Evolutionary conservation across 2,888 invertebrate species (phyloP).

Genomic region (Drosophila acutilabella): DNA sequence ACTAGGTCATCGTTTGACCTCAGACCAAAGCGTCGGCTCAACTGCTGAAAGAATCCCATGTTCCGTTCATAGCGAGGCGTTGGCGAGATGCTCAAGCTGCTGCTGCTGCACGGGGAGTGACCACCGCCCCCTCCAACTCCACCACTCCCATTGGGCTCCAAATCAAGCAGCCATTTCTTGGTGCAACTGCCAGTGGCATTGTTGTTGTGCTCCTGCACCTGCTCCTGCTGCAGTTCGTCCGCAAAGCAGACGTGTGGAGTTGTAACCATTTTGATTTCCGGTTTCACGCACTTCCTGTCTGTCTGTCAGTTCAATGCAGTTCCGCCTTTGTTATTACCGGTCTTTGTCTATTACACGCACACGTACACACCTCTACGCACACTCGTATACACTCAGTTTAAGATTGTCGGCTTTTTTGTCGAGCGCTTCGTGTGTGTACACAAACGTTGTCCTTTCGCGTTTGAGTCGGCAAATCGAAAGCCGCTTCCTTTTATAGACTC

Average conservation of each 20-base stretch:
- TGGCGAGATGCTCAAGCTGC: conserved; percentile 83
- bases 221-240: conserved; percentile 63
- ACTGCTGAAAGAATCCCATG: conserved; percentile 88
- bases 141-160: conserved; percentile 40
- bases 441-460: conserved; percentile 76
- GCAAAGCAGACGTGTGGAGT: conserved; percentile 80
- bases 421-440: conserved; percentile 57
- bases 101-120: conserved; percentile 81
- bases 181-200: conserved; percentile 9
- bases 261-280: conserved; percentile 51
- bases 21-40: conserved; percentile 88
- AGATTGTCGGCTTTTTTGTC: conserved; percentile 47
- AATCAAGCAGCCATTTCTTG: conserved; percentile 57
- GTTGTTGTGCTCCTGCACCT: conserved; percentile 21
- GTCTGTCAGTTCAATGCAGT: conserved; percentile 23
- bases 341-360: conserved; percentile 41
- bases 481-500: conserved; percentile 82
- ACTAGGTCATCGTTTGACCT: conserved; percentile 86
- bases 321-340: conserved; percentile 70
- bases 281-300: conserved; percentile 3
- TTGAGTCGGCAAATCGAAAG: conserved; percentile 78
- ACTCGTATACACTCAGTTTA: conserved; percentile 7
- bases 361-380: conserved; percentile 14
- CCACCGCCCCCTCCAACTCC: conserved; percentile 2
- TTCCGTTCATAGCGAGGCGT: conserved; percentile 88